Conservation (phyloP, 1,140 invertebrate species). For the Gonioctena quinquepunctata region DNA sequence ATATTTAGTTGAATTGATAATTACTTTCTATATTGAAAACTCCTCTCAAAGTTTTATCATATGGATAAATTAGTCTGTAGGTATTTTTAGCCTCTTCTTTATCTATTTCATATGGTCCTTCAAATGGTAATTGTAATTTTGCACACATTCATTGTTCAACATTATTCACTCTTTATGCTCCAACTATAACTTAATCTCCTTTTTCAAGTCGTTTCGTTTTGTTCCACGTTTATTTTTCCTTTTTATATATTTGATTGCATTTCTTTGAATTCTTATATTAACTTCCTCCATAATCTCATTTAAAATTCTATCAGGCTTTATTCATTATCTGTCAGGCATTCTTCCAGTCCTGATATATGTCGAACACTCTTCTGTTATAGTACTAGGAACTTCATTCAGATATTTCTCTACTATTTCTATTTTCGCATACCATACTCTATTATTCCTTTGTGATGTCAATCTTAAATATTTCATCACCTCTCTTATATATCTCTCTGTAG, state of each 20-base stretch:
- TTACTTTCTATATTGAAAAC: too few species aligned
- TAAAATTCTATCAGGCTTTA: not conserved
- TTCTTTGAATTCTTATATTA: not conserved
- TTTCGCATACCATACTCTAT: not conserved
- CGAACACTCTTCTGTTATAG: not conserved
- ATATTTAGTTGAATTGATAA: too few species aligned
- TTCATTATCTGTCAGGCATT: not conserved
- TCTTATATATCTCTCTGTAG: not conserved
- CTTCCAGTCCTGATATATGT: not conserved
- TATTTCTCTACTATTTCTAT: not conserved
- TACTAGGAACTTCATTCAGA: not conserved
- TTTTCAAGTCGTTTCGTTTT: not conserved
- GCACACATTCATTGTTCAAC: too few species aligned
- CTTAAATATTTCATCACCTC: constrained; percentile 7
- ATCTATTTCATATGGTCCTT: too few species aligned
- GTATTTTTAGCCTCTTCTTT: too few species aligned
- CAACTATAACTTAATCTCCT: constrained; percentile 1
- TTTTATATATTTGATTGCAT: not conserved
- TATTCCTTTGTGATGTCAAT: not conserved
- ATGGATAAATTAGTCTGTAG: too few species aligned
- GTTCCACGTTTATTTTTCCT: not conserved
- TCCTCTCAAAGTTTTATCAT: too few species aligned
- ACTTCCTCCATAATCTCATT: not conserved
- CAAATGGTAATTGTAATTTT: too few species aligned
- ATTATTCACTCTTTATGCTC: too few species aligned